Evolutionary conservation across 1,140 invertebrate genomes (phyloP), one percentile per base, ranked within the genome.

Genomic region (Olivierus martensii): DNA sequence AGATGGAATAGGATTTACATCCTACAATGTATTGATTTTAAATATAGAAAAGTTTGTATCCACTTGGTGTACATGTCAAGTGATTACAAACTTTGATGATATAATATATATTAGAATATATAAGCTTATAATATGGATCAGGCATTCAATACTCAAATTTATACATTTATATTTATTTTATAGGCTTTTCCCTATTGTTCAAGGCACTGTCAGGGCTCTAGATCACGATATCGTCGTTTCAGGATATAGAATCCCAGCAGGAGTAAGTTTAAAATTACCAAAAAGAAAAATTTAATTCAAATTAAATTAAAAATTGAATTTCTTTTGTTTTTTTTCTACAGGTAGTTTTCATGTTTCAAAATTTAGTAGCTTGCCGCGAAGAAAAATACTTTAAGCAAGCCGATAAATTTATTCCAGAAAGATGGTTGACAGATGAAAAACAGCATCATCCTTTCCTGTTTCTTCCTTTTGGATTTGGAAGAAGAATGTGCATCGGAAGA

Each of bases 401-500:
- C 10, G 12, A 57, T 5, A 19, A 47, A 18, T 65, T 56, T 46
- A 73, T 73, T 7, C 87, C 87, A 0, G 82, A 84, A 62, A 69
- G 87, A 6, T 91, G 86, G 86, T 63, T 88, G 19, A 80, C 83
- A 64, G 63, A 68, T 35, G 53, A 58, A 15, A 12, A 49, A 18
- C 51, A 38, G 28, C 21, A 17, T 19, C 78, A 85, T 71, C 83
- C 84, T 0, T 88, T 83, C 65, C 80, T 83, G 0, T 83, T 81
- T 0, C 63, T 88, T 11, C 85, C 85, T 0, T 89, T 85, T 60
- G 84, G 85, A 12, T 78, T 85, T 59, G 85, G 85, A 1, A 81
- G 83, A 1, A 73, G 85, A 15, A 85, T 87, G 76, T 89, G 86
- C 59, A 68, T 88, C 18, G 85, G 86, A 0, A 72, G 84, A 63